phyloP scores from a whole-genome alignment of 2,113 vertebrate genomes.

The Bubo scandiacus region DNA sequence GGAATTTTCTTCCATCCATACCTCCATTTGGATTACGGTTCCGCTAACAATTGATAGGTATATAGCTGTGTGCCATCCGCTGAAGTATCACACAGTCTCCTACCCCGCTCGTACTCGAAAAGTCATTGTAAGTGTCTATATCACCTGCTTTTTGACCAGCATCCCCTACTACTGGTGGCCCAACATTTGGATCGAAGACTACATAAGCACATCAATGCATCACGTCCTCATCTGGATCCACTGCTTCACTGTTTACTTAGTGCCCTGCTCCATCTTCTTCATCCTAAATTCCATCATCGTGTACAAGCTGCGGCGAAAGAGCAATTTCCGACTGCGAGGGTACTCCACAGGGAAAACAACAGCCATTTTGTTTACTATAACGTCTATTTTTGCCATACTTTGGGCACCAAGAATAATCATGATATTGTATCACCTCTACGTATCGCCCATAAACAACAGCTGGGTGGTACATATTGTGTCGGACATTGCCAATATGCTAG shows the following conservation, averaged over 20 bases:
- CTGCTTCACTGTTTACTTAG: slow-evolving; percentile 90
- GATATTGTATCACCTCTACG: slow-evolving; percentile 94
- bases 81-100: slow-evolving; percentile 93
- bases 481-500: slow-evolving; percentile 94
- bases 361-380: slow-evolving; percentile 93
- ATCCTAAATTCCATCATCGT: slow-evolving; percentile 91
- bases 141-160: slow-evolving; percentile 89
- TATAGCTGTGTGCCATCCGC: slow-evolving; percentile 93
- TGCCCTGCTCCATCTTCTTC: slow-evolving; percentile 95
- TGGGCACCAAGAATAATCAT: slow-evolving; percentile 93
- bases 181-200: slow-evolving; percentile 89
- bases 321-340: slow-evolving; percentile 88
- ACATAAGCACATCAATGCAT: slow-evolving; percentile 82
- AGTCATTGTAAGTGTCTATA: slow-evolving; percentile 88
- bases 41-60: slow-evolving; percentile 93
- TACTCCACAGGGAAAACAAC: slow-evolving; percentile 96
- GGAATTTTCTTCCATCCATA: slow-evolving; percentile 97
- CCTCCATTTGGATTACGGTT: slow-evolving; percentile 97
- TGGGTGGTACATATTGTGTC: slow-evolving; percentile 86
- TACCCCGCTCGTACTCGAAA: slow-evolving; percentile 92
- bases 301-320: slow-evolving; percentile 87
- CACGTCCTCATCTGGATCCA: slow-evolving; percentile 94
- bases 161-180: slow-evolving; percentile 98
- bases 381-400: slow-evolving; percentile 91
- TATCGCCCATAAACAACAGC: slow-evolving; percentile 80